A percentile compares a stretch with the other conserved stretches of the same genome.
These are phyloP conservation scores for Cylas formicarius DNA, from an alignment of 1,140 invertebrate species.

Conservation along the genomic window DNA sequence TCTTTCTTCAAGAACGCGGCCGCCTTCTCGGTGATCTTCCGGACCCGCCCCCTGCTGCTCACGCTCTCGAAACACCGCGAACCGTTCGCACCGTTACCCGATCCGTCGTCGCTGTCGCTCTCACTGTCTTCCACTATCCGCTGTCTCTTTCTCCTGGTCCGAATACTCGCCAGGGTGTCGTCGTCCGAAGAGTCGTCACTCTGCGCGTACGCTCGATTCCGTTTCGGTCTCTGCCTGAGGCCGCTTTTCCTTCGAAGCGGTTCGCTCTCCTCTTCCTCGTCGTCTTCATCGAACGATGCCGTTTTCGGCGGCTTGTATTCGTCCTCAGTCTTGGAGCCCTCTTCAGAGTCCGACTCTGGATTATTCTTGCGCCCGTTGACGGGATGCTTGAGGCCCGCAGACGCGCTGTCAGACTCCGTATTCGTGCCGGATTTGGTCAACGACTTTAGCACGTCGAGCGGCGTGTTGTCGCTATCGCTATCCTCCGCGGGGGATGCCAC, in stretches of 20 bases:
- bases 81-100: slow-evolving; percentile 7
- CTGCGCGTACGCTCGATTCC: slow-evolving; percentile 4
- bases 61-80: slow-evolving; percentile 52
- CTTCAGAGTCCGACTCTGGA: too few species aligned
- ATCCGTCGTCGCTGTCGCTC: slow-evolving; percentile 5
- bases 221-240: slow-evolving; percentile 4
- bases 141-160: slow-evolving; percentile 31
- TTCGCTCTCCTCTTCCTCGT: not conserved
- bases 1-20: slow-evolving; percentile 43
- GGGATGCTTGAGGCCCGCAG: too few species aligned
- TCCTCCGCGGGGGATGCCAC: slow-evolving; percentile 37
- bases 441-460: slow-evolving; percentile 17
- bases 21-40: slow-evolving; percentile 73
- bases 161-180: slow-evolving; percentile 1
- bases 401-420: slow-evolving; percentile 17
- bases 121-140: slow-evolving; percentile 41
- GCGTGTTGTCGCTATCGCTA: slow-evolving; percentile 27
- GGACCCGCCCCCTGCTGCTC: slow-evolving; percentile 76
- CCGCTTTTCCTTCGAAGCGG: slow-evolving; percentile 2
- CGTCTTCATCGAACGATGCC: slow-evolving; percentile 1
- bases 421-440: slow-evolving; percentile 17
- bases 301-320: slow-evolving; percentile 3
- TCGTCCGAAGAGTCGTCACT: slow-evolving; percentile 12
- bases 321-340: slow-evolving; percentile 6
- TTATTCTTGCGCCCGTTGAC: too few species aligned